phyloP scores from a whole-genome alignment of 2,113 vertebrate species.

The Parus major region DNA sequence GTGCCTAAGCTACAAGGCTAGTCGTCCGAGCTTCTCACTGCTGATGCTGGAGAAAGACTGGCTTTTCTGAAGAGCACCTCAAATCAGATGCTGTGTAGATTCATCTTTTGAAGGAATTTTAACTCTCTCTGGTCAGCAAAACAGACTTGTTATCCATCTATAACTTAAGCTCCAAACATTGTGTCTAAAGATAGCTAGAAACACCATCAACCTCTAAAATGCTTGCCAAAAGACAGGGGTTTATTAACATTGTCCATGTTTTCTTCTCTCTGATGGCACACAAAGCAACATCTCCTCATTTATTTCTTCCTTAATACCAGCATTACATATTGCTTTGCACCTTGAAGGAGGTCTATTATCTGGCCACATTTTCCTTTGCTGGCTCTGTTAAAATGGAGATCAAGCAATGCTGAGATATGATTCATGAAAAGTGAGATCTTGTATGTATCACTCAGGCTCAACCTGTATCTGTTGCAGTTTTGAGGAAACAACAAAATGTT shows the following conservation, averaged over 20 bases:
- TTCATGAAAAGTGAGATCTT: neutral
- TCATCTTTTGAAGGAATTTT: neutral
- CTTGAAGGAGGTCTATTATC: neutral
- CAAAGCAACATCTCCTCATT: neutral
- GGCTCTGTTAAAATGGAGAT: neutral
- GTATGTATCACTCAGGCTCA: neutral
- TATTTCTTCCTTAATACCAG: neutral
- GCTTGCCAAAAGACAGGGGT: neutral
- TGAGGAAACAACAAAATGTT: neutral
- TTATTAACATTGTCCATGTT: neutral
- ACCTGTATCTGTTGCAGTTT: neutral
- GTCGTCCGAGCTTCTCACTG: neutral
- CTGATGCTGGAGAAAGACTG: neutral
- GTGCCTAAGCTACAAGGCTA: neutral
- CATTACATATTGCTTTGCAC: neutral
- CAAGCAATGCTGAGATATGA: neutral
- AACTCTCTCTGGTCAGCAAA: neutral
- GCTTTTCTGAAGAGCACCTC: neutral
- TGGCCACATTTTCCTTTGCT: neutral
- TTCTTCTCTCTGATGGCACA: neutral
- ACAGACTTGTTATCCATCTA: neutral
- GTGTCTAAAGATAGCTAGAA: neutral
- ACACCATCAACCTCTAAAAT: neutral
- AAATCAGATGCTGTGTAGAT: neutral
- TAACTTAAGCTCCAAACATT: neutral